Evolutionary conservation across 2,888 invertebrate species (phyloP), one percentile per base, ranked within the genome.

Genomic region (Amphipoea lucens): DNA sequence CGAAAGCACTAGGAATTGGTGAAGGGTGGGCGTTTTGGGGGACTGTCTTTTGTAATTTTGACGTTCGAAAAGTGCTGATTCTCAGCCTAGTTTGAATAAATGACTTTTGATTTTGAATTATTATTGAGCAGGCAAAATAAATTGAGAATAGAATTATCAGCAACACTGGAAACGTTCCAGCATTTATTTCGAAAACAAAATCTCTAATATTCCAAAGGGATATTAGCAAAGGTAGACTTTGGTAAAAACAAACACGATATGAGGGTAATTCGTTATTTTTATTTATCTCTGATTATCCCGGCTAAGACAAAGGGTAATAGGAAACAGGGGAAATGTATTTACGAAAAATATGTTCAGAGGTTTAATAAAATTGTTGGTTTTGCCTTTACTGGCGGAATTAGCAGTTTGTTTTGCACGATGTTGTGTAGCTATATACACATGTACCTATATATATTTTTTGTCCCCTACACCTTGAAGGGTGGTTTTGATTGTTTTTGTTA

Each of bases 271-370:
- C 79, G 73, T 88, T 88, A 86, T 82, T 79, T 86, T 88, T 84
- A 88, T 88, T 88, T 88, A 88, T 88, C 80, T 82, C 81, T 85
- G 80, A 88, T 88, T 88, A 88, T 72, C 73, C 73, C 74, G 12
- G 74, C 67, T 79, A 78, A 84, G 78, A 88, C 79, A 86, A 86
- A 73, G 82, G 80, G 81, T 84, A 86, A 76, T 85, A 82, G 83
- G 83, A 76, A 85, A 79, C 74, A 17, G 23, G 74, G 79, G 82
- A 85, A 85, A 85, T 69, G 70, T 87, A 78, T 87, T 84, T 86
- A 69, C 73, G 63, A 79, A 86, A 86, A 76, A 87, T 76, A 79
- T 86, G 74, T 81, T 83, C 65, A 4, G 65, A 42, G 74, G 65
- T 80, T 80, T 69, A 74, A 77, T 74, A 86, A 79, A 79, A 82